Conservation (phyloP, 2,113 vertebrate genomes). For the Acrocephalus kingi region DNA sequence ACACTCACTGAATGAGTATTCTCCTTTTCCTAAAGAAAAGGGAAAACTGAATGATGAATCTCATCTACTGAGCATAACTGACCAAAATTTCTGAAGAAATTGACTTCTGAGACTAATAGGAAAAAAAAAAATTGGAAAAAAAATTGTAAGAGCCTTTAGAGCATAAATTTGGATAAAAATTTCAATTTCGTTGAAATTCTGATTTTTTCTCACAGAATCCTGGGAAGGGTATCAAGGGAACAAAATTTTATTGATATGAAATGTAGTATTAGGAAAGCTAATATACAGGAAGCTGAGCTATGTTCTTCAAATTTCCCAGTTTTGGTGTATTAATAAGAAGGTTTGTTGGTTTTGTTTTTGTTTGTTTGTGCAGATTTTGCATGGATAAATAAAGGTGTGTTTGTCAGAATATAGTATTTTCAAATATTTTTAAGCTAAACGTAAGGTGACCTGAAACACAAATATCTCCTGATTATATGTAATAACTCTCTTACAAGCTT, state of each 20-base stretch:
- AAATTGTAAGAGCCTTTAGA: not conserved
- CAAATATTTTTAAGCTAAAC: not conserved
- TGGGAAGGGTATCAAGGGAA: not conserved
- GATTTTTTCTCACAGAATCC: not conserved
- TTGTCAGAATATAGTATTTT: not conserved
- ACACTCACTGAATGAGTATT: not conserved
- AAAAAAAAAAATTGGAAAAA: too few relatives aligned
- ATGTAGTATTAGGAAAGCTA: not conserved
- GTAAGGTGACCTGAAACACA: not conserved
- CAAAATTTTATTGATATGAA: not conserved
- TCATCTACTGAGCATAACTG: not conserved
- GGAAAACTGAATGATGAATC: not conserved
- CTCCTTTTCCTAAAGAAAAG: not conserved
- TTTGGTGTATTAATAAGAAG: not conserved
- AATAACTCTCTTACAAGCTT: not conserved
- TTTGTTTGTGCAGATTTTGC: not conserved
- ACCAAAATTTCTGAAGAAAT: not conserved
- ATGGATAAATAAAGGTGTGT: accelerated
- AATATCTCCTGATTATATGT: not conserved
- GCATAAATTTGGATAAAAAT: not conserved
- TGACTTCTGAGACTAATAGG: not conserved
- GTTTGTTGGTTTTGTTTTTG: not conserved
- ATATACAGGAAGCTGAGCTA: not conserved
- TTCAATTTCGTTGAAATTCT: not conserved
- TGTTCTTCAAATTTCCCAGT: not conserved